Conservation (phyloP, 2,888 invertebrate species). For the Deilephila porcellus region DNA sequence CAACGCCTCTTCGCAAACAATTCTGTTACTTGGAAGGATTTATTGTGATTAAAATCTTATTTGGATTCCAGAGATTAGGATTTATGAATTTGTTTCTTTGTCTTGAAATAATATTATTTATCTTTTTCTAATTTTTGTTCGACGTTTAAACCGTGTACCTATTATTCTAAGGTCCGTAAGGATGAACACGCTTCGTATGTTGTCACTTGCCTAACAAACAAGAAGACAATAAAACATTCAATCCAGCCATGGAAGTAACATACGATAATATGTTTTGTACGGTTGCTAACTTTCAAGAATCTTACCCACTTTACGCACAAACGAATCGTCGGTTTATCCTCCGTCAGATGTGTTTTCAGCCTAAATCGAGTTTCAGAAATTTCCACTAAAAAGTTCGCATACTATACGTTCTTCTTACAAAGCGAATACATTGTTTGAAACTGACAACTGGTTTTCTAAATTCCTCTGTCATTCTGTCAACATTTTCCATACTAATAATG, state of each 20-base stretch:
- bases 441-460: background rate
- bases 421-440: background rate
- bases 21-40: background rate
- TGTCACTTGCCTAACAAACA: no score
- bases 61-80: background rate
- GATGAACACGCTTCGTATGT: no score
- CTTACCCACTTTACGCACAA: no score
- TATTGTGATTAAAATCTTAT: constrained; percentile 14
- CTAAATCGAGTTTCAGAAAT: background rate
- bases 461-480: background rate
- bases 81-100: background rate
- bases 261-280: no score
- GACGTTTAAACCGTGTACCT: no score
- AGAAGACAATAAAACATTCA: no score
- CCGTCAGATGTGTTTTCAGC: no score
- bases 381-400: background rate
- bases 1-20: background rate
- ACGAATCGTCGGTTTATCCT: no score
- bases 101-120: background rate
- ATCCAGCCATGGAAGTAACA: no score
- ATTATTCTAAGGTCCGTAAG: no score
- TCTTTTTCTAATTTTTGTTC: no score
- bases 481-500: background rate
- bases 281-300: no score
- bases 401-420: background rate